Percentiles rank a stretch among this genome's conserved stretches.
Evolutionary conservation across 2,797 vertebrate genomes (phyloP).

Genomic region (Coracias cyanogaster): DNA sequence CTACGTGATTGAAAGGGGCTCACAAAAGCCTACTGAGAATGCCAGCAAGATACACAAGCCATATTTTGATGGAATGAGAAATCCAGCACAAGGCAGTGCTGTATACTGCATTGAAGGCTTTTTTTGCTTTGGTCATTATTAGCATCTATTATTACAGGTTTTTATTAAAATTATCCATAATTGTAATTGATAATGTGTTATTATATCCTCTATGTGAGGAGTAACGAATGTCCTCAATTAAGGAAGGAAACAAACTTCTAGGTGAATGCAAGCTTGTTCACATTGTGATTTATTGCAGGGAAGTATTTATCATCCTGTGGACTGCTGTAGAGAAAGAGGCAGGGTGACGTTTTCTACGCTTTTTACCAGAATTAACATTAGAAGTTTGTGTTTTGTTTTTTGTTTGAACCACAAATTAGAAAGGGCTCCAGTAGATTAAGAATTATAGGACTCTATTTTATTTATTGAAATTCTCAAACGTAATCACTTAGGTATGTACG

Average conservation of each 20-base stretch:
- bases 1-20: background rate
- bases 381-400: background rate
- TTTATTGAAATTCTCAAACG: background rate
- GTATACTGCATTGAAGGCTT: background rate
- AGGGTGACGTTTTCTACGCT: background rate
- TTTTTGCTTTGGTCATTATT: background rate
- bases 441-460: background rate
- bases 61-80: background rate
- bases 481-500: background rate
- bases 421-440: background rate
- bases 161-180: constrained; percentile 48
- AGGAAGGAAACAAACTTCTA: constrained; percentile 18
- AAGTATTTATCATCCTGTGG: background rate
- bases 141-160: background rate
- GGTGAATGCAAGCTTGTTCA: constrained; percentile 1
- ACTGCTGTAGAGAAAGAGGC: background rate
- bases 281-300: background rate
- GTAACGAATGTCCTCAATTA: constrained; percentile 41
- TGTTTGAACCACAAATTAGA: background rate
- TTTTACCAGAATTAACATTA: background rate
- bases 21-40: background rate
- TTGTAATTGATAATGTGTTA: constrained; percentile 10
- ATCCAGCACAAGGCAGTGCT: background rate
- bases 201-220: background rate
- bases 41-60: background rate